These are phyloP conservation scores for Drosophila parvula DNA, from an alignment of 1,140 invertebrate species.

Conservation along the genomic window DNA sequence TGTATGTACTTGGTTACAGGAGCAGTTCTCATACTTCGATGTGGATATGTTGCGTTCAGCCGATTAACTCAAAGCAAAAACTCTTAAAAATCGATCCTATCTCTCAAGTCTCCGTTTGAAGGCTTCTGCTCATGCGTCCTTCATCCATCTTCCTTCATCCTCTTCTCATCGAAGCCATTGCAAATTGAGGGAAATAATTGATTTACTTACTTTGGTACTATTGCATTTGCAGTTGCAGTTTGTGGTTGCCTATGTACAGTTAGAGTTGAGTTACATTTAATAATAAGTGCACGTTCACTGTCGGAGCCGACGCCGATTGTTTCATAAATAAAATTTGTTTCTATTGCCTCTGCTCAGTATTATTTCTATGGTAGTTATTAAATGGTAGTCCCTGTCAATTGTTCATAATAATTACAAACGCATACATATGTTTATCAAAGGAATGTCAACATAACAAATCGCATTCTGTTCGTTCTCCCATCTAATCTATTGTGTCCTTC, in stretches of 20 bases:
- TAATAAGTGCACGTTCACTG: slow-evolving; percentile 49
- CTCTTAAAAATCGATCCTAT: slow-evolving; percentile 24
- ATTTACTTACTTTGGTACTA: slow-evolving; percentile 80
- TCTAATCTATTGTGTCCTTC: slow-evolving; percentile 32
- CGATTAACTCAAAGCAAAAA: slow-evolving; percentile 34
- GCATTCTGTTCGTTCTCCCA: slow-evolving; percentile 41
- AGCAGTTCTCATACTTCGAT: slow-evolving; percentile 15
- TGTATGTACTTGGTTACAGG: slow-evolving; percentile 1
- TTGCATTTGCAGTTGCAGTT: slow-evolving; percentile 66
- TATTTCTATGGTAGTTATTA: slow-evolving; percentile 76
- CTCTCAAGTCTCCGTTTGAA: slow-evolving; percentile 15
- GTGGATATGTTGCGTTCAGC: slow-evolving; percentile 55
- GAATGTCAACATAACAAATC: slow-evolving; percentile 76
- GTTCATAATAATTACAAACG: slow-evolving; percentile 74
- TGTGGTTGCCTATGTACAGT: slow-evolving; percentile 66
- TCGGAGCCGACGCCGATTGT: slow-evolving; percentile 40
- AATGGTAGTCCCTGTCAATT: slow-evolving; percentile 81
- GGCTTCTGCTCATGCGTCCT: not conserved
- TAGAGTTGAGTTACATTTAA: slow-evolving; percentile 58
- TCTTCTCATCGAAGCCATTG: too few relatives aligned
- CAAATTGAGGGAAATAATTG: slow-evolving; percentile 68
- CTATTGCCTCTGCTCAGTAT: slow-evolving; percentile 71
- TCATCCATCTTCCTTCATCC: slow-evolving; percentile 3
- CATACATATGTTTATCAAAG: slow-evolving; percentile 45
- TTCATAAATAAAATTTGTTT: slow-evolving; percentile 66